Evolutionary conservation across 2,113 vertebrate genomes (phyloP).

Genomic region (Oreocharis arfaki): DNA sequence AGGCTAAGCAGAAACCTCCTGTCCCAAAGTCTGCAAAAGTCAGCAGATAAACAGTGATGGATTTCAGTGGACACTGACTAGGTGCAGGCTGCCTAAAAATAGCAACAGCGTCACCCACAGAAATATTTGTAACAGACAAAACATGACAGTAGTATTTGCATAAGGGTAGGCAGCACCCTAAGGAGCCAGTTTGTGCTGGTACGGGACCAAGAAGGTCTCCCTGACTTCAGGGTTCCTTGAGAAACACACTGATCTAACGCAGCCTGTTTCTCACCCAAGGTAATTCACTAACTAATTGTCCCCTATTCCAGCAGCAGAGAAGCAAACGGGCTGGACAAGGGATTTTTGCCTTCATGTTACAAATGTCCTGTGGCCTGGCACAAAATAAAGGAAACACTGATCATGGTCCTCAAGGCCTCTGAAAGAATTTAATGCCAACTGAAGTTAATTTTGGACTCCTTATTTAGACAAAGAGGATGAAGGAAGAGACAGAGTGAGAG

Average conservation of each 20-base stretch:
- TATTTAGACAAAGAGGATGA: conserved; percentile 1
- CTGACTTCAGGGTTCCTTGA: not conserved
- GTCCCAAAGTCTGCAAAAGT: not conserved
- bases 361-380: not conserved
- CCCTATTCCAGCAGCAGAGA: not conserved
- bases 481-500: conserved; percentile 1
- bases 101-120: not conserved
- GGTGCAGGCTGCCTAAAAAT: not conserved
- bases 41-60: not conserved
- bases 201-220: not conserved
- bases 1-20: conserved; percentile 2
- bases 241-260: not conserved
- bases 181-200: not conserved
- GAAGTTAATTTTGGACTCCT: conserved; percentile 26
- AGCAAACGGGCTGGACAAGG: not conserved
- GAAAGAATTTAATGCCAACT: conserved; percentile 18
- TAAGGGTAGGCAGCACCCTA: not conserved
- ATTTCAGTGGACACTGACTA: not conserved
- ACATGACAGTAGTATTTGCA: not conserved
- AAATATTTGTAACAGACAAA: not conserved
- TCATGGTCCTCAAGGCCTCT: not conserved
- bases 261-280: not conserved
- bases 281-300: not conserved
- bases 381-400: not conserved
- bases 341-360: not conserved